Evolutionary conservation across 2,113 vertebrate species (phyloP).

Genomic region (Sceloporus undulatus): DNA sequence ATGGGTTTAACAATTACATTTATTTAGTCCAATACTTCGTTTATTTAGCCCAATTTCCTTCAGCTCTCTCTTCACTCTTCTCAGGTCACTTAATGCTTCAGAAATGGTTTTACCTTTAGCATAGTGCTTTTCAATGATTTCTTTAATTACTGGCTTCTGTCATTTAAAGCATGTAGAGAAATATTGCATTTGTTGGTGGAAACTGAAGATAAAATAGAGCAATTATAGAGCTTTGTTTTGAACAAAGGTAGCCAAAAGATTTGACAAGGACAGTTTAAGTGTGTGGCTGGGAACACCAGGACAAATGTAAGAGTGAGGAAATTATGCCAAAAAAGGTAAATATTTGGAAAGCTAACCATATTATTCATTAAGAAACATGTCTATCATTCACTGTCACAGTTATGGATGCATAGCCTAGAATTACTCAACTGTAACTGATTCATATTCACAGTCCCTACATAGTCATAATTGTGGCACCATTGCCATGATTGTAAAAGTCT

Average conservation of each 20-base stretch:
- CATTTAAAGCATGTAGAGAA: conserved; percentile 9
- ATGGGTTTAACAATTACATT: no score
- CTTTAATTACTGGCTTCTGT: conserved; percentile 20
- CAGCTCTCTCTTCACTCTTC: background rate
- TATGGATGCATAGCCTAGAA: no score
- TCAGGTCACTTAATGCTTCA: background rate
- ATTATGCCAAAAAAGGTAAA: no score
- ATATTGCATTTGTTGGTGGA: background rate
- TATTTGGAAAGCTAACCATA: no score
- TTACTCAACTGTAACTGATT: no score
- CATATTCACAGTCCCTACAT: no score
- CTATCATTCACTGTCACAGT: no score
- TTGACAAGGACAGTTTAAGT: background rate
- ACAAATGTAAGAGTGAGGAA: background rate
- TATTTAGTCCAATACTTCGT: no score
- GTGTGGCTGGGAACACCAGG: background rate
- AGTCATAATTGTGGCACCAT: no score
- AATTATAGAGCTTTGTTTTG: background rate
- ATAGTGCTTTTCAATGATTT: conserved; percentile 4
- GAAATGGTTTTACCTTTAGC: background rate
- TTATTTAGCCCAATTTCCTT: background rate
- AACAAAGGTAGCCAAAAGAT: background rate
- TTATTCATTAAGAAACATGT: background rate
- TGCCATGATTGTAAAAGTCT: no score
- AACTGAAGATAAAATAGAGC: background rate